phyloP scores from a whole-genome alignment of 1,140 invertebrate species.

The Thaumatotibia leucotreta region DNA sequence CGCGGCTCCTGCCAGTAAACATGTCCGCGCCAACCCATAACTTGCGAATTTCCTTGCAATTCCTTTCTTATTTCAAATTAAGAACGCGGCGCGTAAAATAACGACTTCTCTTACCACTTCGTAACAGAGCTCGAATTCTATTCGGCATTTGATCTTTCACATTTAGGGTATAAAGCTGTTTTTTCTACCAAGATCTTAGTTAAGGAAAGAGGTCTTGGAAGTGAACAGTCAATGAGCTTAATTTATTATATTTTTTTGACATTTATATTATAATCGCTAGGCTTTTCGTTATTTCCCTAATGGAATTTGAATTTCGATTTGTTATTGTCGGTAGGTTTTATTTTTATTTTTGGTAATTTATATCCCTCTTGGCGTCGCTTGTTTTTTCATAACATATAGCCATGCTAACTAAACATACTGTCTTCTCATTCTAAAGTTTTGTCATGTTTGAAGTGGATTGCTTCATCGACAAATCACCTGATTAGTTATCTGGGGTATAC shows the following conservation, averaged over 20 bases:
- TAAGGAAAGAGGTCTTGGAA: neutral
- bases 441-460: neutral
- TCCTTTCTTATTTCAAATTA: constrained; percentile 33
- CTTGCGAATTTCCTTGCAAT: constrained; percentile 38
- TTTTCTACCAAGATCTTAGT: neutral
- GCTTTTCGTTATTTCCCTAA: neutral
- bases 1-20: constrained; percentile 40
- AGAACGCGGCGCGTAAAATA: constrained; percentile 13
- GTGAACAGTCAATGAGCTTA: neutral
- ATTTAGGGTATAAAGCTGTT: neutral
- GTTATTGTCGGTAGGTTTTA: neutral
- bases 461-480: neutral
- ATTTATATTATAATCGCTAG: neutral
- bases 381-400: too few species aligned
- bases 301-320: neutral
- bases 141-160: neutral
- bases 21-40: constrained; percentile 42
- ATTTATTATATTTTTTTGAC: neutral
- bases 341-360: neutral
- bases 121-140: neutral
- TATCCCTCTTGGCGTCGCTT: neutral
- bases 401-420: too few species aligned
- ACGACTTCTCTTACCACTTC: neutral
- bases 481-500: neutral
- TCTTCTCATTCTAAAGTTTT: neutral